Base-by-base conservation (phyloP, 2,888 invertebrate species). In the Yponomeuta sedellus region DNA sequence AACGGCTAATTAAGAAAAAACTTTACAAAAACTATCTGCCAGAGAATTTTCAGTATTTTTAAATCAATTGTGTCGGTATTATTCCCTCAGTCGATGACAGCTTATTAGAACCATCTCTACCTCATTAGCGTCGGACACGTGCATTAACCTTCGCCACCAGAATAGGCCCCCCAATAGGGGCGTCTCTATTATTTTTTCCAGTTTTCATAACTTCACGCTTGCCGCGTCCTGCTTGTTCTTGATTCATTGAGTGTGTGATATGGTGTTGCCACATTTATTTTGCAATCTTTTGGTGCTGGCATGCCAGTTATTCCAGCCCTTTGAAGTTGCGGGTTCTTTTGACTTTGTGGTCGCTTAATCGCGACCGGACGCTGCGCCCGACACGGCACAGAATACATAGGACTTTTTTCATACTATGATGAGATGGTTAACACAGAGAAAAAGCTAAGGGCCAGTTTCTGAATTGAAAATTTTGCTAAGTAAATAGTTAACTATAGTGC, bases 171-270 rank as follows among this genome's bases (percentile, higher is more conserved):
- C 73, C 74, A 25, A 25, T 75, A 74, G 76, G 75, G 77, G 79
- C 75, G 72, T 77, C 78, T 83, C 80, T 85, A 82, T 83, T 81
- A 82, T 85, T 88, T 90, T 86, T 89, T 84, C 85, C 86, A 87
- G 86, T 88, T 89, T 88, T 83, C 83, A 88, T 85, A 86, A 85
- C 86, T 87, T 88, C 84, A 89, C 88, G 88, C 88, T 83, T 82
- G 87, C 82, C 87, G 85, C 80, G 64, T 66, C 61, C 39, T 58
- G 64, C 85, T 34, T 34, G 58, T 84, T 86, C 88, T 88, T 88
- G 86, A 91, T 86, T 87, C 90, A 90, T 80, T 91, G 90, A 84
- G 86, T 86, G 83, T 88, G 88, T 88, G 86, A 88, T 88, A 81
- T 80, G 88, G 77, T 84, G 86, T 85, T 83, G 87, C 79, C 75